phyloP scores from a whole-genome alignment of 1,140 invertebrate genomes.

The Heliconius nattereri region DNA sequence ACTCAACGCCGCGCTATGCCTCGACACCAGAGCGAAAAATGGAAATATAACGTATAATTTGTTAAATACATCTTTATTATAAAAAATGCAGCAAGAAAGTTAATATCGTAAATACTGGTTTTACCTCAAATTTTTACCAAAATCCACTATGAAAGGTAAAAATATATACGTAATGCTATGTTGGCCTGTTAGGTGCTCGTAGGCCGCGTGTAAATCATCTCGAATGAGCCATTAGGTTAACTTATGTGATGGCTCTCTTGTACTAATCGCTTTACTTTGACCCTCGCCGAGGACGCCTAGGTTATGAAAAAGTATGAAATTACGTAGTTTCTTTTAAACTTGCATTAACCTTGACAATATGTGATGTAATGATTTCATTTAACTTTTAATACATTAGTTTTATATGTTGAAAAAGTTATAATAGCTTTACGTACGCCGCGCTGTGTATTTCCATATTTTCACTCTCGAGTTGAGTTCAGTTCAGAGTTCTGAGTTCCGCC shows the following conservation, averaged over 20 bases:
- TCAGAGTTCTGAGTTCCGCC: too few relatives aligned
- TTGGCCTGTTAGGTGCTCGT: conserved; percentile 29
- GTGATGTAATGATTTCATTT: not conserved
- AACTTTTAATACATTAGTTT: not conserved
- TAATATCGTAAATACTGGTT: too few relatives aligned
- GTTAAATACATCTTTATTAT: too few relatives aligned
- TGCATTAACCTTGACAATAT: not conserved
- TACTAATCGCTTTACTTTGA: conserved; percentile 23
- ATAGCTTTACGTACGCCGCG: too few relatives aligned
- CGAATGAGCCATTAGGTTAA: conserved; percentile 38
- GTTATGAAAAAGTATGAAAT: conserved; percentile 16
- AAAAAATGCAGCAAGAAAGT: too few relatives aligned
- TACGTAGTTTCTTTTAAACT: conserved; percentile 8
- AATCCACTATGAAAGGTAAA: conserved; percentile 16
- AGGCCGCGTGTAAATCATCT: conserved; percentile 35
- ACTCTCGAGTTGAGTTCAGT: too few relatives aligned
- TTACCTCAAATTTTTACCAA: not conserved
- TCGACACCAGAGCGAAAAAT: too few relatives aligned
- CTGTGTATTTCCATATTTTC: too few relatives aligned
- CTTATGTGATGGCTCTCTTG: conserved; percentile 30
- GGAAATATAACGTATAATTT: too few relatives aligned
- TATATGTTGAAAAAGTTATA: too few relatives aligned
- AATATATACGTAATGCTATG: conserved; percentile 21
- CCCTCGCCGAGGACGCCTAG: conserved; percentile 15
- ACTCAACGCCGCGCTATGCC: too few relatives aligned